Base-by-base conservation (phyloP, 2,113 vertebrate species). In the Arizona elegans region DNA sequence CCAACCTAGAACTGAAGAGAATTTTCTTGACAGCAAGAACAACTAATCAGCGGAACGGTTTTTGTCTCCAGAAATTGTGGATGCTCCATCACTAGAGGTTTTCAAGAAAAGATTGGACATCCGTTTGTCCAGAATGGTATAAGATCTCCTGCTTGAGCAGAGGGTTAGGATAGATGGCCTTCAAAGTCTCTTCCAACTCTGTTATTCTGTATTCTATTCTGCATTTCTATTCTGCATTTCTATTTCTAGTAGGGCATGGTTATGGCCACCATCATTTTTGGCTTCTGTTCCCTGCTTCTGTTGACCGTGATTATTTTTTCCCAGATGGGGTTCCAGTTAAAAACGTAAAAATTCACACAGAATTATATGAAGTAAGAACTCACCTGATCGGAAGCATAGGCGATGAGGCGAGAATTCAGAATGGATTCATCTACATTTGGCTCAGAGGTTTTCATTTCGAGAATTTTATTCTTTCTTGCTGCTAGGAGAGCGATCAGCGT, bases 351-450 rank as follows among this genome's bases (percentile, higher is more conserved):
- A 8, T 29, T 29, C 47, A 87, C 26, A 55, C 87, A 55, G 10
- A 88, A n/a, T 56, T 33, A 88, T 21, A 56, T 21, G 5, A 1
- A 47, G 33, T 8, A 88, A 93, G 52, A 10, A 93, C 96, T 96
- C 93, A 99, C 99, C 97, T 99, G 99, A 95, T 99, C 98, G 6
- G 99, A 99, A 0, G 99, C 97, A 0, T 99, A 99, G 86, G 98
- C 99, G 0, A 99, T 91, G 9, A 99, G 98, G 38, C 98, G 98
- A 54, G 98, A 98, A 26, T 99, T 99, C 50, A 99, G 97, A 0
- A 95, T 96, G 0, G 99, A 99, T 53, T 99, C 98, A 0, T 99
- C 98, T 0, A 96, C 17, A 0, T 98, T 97, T 0, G 98, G 97
- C 93, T 99, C 98, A 0, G 95, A 95, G 0, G 19, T 90, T 92